phyloP scores from a whole-genome alignment of 2,113 vertebrate species.

The Heliornis fulica region DNA sequence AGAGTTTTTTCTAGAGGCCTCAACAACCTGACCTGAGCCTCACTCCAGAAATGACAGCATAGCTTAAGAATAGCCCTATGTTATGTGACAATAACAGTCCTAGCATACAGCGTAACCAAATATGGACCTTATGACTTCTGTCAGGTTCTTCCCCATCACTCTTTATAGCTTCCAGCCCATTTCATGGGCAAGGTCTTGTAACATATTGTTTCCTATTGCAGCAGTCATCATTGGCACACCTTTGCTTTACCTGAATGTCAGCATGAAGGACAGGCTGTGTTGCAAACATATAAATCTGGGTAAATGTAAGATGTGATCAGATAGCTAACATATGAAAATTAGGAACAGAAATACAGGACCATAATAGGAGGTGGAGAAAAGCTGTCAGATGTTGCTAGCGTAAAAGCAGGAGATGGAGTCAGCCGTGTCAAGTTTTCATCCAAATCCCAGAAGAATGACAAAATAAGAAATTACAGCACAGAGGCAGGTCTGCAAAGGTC shows the following conservation, averaged over 20 bases:
- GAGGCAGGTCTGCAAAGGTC: constrained; percentile 1
- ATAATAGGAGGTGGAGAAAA: constrained; percentile 17
- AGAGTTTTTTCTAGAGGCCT: neutral
- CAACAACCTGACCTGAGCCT: neutral
- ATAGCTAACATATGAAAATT: constrained; percentile 39
- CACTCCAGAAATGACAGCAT: neutral
- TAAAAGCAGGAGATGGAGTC: neutral
- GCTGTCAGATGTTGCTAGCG: constrained; percentile 8
- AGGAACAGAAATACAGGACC: neutral
- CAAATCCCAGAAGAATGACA: constrained; percentile 34
- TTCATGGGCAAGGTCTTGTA: neutral
- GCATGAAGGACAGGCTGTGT: neutral
- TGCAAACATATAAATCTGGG: constrained; percentile 20
- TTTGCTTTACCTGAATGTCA: constrained; percentile 38
- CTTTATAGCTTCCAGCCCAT: neutral
- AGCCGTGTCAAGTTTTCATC: constrained; percentile 6
- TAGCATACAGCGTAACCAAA: neutral
- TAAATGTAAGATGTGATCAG: constrained; percentile 24
- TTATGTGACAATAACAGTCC: neutral
- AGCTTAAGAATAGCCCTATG: neutral
- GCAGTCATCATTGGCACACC: neutral
- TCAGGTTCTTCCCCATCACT: neutral
- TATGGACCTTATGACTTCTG: neutral
- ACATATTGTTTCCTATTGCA: neutral
- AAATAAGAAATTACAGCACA: constrained; percentile 39